Conservation (phyloP, 1,140 invertebrate species). For the Heterodera schachtii region DNA sequence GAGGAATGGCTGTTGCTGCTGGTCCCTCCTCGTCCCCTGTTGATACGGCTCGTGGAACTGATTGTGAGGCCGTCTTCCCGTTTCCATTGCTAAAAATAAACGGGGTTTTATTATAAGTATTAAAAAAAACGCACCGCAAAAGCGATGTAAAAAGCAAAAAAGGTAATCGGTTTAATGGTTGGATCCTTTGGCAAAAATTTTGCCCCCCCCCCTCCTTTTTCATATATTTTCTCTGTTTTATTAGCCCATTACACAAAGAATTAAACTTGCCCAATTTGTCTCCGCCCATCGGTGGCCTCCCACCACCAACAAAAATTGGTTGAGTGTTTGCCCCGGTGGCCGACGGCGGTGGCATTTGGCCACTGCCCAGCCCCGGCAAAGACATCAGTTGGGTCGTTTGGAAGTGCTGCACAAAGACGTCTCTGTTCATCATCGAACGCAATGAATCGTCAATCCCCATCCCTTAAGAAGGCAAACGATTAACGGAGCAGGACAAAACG, state of each 20-base stretch:
- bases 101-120: constrained; percentile 6
- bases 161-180: too few species aligned
- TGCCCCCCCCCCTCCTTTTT: too few species aligned
- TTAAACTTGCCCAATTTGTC: background rate
- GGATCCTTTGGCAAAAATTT: too few species aligned
- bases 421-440: constrained; percentile 52
- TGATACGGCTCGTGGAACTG: background rate
- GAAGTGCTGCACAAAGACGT: constrained; percentile 31
- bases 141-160: too few species aligned
- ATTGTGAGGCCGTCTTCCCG: constrained; percentile 1
- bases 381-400: constrained; percentile 16
- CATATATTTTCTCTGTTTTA: too few species aligned
- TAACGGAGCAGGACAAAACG: background rate
- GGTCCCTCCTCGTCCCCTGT: background rate
- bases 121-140: too few species aligned
- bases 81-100: background rate
- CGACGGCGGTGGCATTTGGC: background rate
- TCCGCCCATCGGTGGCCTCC: constrained; percentile 6
- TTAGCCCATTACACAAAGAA: too few species aligned
- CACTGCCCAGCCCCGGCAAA: constrained; percentile 33
- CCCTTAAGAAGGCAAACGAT: constrained; percentile 71
- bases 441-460: constrained; percentile 85
- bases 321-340: background rate
- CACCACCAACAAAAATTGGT: constrained; percentile 13
- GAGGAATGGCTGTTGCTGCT: constrained; percentile 17